These are phyloP conservation scores for Lordiphosa clarofinis DNA, from an alignment of 1,140 invertebrate species.

Conservation along the genomic window DNA sequence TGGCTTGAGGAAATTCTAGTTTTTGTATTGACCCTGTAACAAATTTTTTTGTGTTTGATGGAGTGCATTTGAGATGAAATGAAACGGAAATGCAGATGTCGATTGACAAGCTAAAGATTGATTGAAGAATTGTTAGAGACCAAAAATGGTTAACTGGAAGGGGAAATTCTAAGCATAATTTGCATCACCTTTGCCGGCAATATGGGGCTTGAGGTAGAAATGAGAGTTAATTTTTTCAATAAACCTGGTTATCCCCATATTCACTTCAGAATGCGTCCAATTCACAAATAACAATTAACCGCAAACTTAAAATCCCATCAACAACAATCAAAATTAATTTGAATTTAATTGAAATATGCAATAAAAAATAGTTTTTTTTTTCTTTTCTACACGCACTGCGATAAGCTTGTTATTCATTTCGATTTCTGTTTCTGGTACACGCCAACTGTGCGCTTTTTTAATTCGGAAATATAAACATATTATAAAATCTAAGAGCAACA, in stretches of 20 bases:
- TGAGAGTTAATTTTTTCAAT: no score
- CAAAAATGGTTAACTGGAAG: no score
- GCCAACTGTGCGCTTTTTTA: conserved; percentile 26
- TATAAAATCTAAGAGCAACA: conserved; percentile 49
- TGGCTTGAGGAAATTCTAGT: conserved; percentile 72
- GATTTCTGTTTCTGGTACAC: conserved; percentile 37
- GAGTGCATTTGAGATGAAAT: conserved; percentile 23
- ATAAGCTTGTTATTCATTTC: conserved; percentile 26
- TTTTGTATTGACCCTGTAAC: conserved; percentile 63
- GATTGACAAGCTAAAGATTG: conserved; percentile 9
- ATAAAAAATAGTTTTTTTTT: conserved; percentile 17
- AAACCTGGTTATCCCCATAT: conserved; percentile 11
- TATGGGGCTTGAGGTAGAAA: no score
- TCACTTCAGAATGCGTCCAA: conserved; percentile 6
- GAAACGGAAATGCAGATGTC: conserved; percentile 47
- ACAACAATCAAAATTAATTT: conserved; percentile 48
- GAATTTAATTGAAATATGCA: conserved; percentile 56
- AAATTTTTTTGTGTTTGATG: conserved; percentile 45
- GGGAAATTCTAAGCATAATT: no score
- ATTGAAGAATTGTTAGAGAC: conserved; percentile 1
- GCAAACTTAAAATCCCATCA: conserved; percentile 57
- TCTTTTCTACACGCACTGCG: conserved; percentile 32
- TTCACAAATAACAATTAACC: conserved; percentile 24
- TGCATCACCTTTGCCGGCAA: no score
- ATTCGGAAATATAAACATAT: conserved; percentile 45